Base-by-base conservation (phyloP, 1,140 invertebrate species). In the Drosophila sulfurigaster region DNA sequence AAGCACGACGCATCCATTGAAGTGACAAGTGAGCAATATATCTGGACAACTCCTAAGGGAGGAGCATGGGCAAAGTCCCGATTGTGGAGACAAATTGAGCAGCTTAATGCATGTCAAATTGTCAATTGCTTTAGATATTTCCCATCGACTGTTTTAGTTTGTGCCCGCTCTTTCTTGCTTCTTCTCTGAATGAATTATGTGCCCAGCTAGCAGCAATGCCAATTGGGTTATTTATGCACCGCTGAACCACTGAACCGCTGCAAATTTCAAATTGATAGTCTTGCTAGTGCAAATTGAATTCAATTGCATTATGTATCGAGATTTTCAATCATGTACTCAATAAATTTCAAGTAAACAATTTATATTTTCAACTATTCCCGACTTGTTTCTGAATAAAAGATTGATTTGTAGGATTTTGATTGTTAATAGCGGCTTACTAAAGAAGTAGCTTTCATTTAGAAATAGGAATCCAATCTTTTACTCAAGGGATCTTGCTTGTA, bases 21-120 rank as follows among this genome's bases (percentile, higher is more conserved):
- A 88, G 76, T 88, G 82, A 87, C 82, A 87, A 87, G 80, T 87
- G 83, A 87, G 82, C 82, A 87, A 87, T 87, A 87, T 82, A 75
- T 74, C 77, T 56, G 69, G 62, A 82, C 65, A 51, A 41, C 65
- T 65, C 63, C 80, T 54, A 30, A 51, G 68, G 75, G 32, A 57
- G 54, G 52, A 7, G 49, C 28, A 4, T 38, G 32, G 32, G 16
- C 7, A 11, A n/a, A 46, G 68, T 59, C 51, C 64, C 64, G 79
- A 88, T 87, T 87, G 68, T 48, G 45, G 49, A 75, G 66, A 88
- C 83, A 87, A 87, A 87, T 87, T 82, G 83, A 77, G 64, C 82
- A 82, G 83, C 83, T 86, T 74, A 74, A 75, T 75, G 73, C 45
- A 75, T 82, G 79, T 88, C 83, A 73, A 86, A 88, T 87, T 81